Percentiles rank a stretch among this genome's conserved stretches.
phyloP scores from a whole-genome alignment of 2,888 invertebrate species.

The Oscheius sp. region DNA sequence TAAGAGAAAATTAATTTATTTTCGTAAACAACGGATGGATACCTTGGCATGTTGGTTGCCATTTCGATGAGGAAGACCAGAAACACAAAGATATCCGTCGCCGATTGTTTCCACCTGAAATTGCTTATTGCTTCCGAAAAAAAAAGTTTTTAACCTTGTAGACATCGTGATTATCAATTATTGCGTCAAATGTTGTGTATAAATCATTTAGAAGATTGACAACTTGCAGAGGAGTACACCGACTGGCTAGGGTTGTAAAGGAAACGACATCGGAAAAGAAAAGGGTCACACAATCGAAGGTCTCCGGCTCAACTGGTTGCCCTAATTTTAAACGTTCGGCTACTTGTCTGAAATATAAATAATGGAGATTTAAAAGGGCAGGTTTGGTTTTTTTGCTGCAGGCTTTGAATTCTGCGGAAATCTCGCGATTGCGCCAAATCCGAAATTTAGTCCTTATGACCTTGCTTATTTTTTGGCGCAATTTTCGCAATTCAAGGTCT shows the following conservation, averaged over 20 bases:
- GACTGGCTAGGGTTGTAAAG: constrained; percentile 64
- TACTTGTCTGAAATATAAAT: constrained; percentile 53
- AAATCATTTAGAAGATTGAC: constrained; percentile 70
- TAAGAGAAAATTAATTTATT: background rate
- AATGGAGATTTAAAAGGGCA: background rate
- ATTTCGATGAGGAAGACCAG: constrained; percentile 66
- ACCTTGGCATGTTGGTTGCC: constrained; percentile 62
- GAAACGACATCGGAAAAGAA: constrained; percentile 69
- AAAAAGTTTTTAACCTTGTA: too few relatives aligned
- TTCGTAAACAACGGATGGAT: too few relatives aligned
- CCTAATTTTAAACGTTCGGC: constrained; percentile 66
- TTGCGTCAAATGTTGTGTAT: constrained; percentile 68
- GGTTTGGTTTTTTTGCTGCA: too few relatives aligned
- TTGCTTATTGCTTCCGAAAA: too few relatives aligned
- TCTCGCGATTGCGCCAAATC: too few relatives aligned
- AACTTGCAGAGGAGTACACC: constrained; percentile 66
- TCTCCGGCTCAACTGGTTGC: constrained; percentile 64
- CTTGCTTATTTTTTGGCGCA: too few relatives aligned
- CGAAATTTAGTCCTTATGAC: too few relatives aligned
- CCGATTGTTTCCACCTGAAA: constrained; percentile 65
- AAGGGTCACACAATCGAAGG: constrained; percentile 64
- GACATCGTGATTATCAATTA: constrained; percentile 67
- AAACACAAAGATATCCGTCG: constrained; percentile 66
- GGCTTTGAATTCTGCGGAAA: too few relatives aligned
- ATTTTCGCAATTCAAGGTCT: too few relatives aligned